Conservation (phyloP, 2,797 vertebrate genomes). For the Coreius guichenoti region DNA sequence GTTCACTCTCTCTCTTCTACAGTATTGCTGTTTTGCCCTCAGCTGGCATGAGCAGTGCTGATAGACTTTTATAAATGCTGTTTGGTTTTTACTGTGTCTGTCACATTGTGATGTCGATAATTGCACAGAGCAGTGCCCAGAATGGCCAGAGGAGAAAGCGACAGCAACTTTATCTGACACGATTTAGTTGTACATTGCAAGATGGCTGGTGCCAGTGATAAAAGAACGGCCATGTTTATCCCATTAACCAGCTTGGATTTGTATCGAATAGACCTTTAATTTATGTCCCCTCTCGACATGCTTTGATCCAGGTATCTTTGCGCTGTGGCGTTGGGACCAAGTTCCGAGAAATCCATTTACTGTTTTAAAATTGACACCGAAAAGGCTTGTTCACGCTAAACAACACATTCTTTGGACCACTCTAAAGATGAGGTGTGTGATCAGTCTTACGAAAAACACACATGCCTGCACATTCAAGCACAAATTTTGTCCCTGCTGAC, state of each 20-base stretch:
- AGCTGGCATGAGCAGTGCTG: conserved; percentile 9
- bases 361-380: background rate
- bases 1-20: conserved; percentile 7
- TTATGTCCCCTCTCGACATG: background rate
- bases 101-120: conserved; percentile 45
- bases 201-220: conserved; percentile 4
- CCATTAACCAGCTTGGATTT: conserved; percentile 27
- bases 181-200: conserved; percentile 12
- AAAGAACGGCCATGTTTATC: conserved; percentile 16
- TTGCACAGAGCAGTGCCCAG: conserved; percentile 3
- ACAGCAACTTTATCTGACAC: conserved; percentile 10
- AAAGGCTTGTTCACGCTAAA: conserved; percentile 17
- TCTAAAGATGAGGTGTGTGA: conserved; percentile 18
- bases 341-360: conserved; percentile 39
- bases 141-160: conserved; percentile 20
- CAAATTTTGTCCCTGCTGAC: conserved; percentile 23
- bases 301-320: conserved; percentile 26
- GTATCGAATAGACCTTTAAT: conserved; percentile 11
- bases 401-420: conserved; percentile 13
- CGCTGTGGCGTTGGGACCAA: background rate
- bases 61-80: conserved; percentile 16
- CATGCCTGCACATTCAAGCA: conserved; percentile 28
- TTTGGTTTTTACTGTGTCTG: conserved; percentile 51
- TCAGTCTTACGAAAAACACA: conserved; percentile 38
- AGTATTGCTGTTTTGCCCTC: conserved; percentile 35